Base-by-base conservation (phyloP, 2,888 invertebrate genomes). In the Noctuana brunneofusca region DNA sequence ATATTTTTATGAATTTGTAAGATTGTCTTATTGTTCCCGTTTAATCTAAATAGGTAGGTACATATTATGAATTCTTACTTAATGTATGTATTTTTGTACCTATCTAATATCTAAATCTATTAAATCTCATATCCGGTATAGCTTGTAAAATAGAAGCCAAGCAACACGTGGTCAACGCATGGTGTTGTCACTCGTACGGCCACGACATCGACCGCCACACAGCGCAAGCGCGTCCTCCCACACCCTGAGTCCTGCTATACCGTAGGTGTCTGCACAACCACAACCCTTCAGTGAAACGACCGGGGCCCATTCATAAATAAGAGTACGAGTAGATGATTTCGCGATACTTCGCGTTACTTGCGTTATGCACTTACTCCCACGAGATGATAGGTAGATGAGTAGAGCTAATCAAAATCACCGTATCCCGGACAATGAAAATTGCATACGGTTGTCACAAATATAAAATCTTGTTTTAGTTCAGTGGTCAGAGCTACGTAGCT, bases 131-230 rank as follows among this genome's bases (percentile, higher is more conserved):
- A 8, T 41, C 14, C 4, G 14, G 12, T 38, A 38, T 4, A 38
- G 5, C n/a, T n/a, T n/a, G n/a, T 41, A 2, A 8, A 16, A 18
- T 18, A 43, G 41, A 41, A 2, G 41, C 8, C 14, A 9, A 46
- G 58, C 66, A 80, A 75, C 89, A 89, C 89, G 89, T 90, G 89
- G 72, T 76, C 65, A 68, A 80, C 79, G 81, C 87, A 81, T 88
- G 60, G 60, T 54, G 83, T 81, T 79, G 73, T 71, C 14, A 52
- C 32, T 71, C 71, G 73, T 70, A 74, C 18, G 71, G 71, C 73
- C 70, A 74, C 70, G 70, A 66, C 70, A 71, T 71, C 78, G 79
- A 86, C 87, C 88, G 86, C 68, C 57, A 24, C 71, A 83, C 50
- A 69, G 80, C 89, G 88, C 88, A 86, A 68, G 89, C 89, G 88